Conservation (phyloP, 2,888 invertebrate species). For the Myopa testacea region DNA sequence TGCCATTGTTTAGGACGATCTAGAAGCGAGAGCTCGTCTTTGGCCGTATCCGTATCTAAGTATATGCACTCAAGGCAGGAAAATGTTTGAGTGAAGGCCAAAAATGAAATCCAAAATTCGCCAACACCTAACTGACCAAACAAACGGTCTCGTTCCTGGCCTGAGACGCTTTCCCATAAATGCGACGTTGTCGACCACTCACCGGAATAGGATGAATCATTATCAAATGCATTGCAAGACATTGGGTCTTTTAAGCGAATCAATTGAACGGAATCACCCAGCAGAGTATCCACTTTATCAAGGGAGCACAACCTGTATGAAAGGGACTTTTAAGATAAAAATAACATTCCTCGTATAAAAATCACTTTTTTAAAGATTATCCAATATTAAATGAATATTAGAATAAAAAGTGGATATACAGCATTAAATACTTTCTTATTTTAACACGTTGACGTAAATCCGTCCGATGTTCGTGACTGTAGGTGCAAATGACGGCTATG, state of each 20-base stretch:
- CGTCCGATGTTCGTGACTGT: too few relatives aligned
- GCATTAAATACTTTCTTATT: too few relatives aligned
- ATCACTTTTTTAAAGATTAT: too few relatives aligned
- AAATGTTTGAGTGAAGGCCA: slow-evolving; percentile 85
- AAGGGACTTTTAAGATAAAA: neutral
- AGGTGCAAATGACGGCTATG: too few relatives aligned
- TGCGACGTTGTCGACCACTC: slow-evolving; percentile 77
- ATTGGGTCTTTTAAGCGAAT: slow-evolving; percentile 79
- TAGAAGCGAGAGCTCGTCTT: slow-evolving; percentile 84
- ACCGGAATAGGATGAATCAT: slow-evolving; percentile 76
- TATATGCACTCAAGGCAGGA: slow-evolving; percentile 87
- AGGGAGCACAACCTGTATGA: slow-evolving; percentile 58
- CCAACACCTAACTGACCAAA: slow-evolving; percentile 76
- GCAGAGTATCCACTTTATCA: slow-evolving; percentile 75
- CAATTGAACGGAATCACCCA: slow-evolving; percentile 78
- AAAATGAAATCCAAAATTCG: slow-evolving; percentile 86
- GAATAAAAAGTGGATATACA: too few relatives aligned
- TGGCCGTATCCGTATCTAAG: slow-evolving; percentile 86
- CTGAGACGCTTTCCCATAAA: slow-evolving; percentile 83
- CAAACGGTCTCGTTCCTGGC: slow-evolving; percentile 79
- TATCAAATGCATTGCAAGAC: slow-evolving; percentile 70
- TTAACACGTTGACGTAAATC: too few relatives aligned
- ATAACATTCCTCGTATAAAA: neutral
- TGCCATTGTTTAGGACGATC: slow-evolving; percentile 84
- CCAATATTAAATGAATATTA: too few relatives aligned